Evolutionary conservation across 2,113 vertebrate genomes (phyloP), one percentile per base, ranked within the genome.

Genomic region (Eublepharis macularius): DNA sequence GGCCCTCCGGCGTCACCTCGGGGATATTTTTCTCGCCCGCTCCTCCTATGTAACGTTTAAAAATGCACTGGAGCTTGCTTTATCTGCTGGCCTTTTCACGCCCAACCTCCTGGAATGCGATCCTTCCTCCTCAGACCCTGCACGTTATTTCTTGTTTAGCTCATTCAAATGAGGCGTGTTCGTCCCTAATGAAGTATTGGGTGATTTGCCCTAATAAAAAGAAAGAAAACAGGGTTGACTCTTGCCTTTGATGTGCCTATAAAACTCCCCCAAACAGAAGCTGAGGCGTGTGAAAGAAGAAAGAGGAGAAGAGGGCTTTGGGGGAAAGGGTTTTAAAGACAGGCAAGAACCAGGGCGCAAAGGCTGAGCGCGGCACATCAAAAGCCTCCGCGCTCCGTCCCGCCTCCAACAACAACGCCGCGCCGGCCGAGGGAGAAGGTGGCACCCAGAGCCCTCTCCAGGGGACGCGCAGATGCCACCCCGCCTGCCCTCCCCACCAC

Each of bases 91-190:
- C n/a, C 68, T 83, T 90, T 91, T 82, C 12, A 32, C 47, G 21
- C 60, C n/a, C 82, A 82, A 54, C 13, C 82, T 57, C 54, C 85
- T 88, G 83, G 83, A 32, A 78, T 45, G 82, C 0, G 88, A 88
- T 92, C 85, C 36, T 39, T 17, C 21, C 32, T 36, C 85, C 82
- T 57, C 65, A 47, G 89, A 88, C 90, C 80, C 69, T 88, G 81
- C 92, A 74, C 91, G 78, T 93, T 93, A 80, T 91, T 94, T 91
- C 93, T 89, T 91, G 91, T 88, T 87, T 81, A 77, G 82, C 73
- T 66, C 92, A 84, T 89, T 86, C 85, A 86, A 81, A 90, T 41
- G 82, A 80, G 49, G 36, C 77, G 80, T 75, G 41, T 82, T 91
- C 70, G 5, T 85, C 24, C 89, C 87, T 86, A 90, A 91, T 80